Base-by-base conservation (phyloP, 2,888 invertebrate genomes). In the Sarcophaga carnaria region DNA sequence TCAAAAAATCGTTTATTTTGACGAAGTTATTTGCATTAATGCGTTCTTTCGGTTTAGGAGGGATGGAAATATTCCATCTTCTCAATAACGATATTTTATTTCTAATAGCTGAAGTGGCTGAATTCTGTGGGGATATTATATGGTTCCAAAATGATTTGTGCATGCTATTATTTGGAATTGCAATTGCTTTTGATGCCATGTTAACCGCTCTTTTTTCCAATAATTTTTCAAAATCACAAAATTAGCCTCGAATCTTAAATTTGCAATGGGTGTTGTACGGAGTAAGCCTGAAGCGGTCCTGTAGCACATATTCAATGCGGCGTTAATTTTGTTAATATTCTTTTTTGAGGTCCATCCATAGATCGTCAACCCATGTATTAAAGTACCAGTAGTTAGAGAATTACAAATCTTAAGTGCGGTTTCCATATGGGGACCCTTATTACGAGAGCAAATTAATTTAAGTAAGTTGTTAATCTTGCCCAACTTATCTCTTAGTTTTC, bases 261-360 rank as follows among this genome's bases (percentile, higher is more conserved):
- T 70, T 3, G 12, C 49, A 3, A 70, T 4, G 4, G 67, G 67
- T 45, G 49, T 76, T 54, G 79, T 49, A 1, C 60, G 25, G 4
- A 83, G 54, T 11, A 79, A 20, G n/a, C 54, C 25, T 4, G 70
- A 54, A 14, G 49, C 49, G 14, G 70, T 64, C 27, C 62, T 64
- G 62, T 6, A 37, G 37, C 37, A 37, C 37, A 37, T 37, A 37
- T 37, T 37, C 37, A 37, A 37, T 37, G 37, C 37, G 37, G 37
- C 6, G 37, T 37, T 6, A 37, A 37, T 37, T 37, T 37, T 37
- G 37, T 37, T 5, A 62, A 49, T 22, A 72, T 72, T 25, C 60
- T 14, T 67, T 25, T 83, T 10, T 5, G 22, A 70, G 8, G 37
- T 37, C 37, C 37, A 37, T 37, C 6, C 6, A 37, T 37, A 37